Percentiles rank a stretch among this genome's conserved stretches.
phyloP scores from a whole-genome alignment of 2,113 vertebrate genomes.

The Micronycteris hirsuta region DNA sequence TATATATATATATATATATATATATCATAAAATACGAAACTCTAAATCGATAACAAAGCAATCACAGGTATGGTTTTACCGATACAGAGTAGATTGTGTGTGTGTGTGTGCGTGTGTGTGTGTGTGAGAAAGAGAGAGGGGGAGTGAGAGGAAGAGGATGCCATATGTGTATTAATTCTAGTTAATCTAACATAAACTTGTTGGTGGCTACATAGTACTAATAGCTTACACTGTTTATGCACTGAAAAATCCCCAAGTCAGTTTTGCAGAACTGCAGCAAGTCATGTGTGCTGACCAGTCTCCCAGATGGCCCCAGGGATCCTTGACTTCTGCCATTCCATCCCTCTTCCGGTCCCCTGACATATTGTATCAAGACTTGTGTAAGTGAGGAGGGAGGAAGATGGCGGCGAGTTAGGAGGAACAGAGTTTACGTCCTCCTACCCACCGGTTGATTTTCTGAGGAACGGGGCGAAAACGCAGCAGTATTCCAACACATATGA shows the following conservation, averaged over 20 bases:
- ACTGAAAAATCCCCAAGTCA: not conserved
- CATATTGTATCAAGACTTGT: not conserved
- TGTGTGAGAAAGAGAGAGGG: too few relatives aligned
- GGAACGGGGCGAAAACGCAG: too few relatives aligned
- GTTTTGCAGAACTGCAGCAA: not conserved
- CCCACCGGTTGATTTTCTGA: too few relatives aligned
- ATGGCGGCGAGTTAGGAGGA: too few relatives aligned
- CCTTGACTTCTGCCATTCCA: not conserved
- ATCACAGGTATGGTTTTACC: not conserved
- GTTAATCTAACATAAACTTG: not conserved
- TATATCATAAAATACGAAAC: not conserved
- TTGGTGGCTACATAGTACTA: not conserved
- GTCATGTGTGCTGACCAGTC: not conserved
- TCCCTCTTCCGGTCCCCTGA: not conserved
- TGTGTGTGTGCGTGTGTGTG: not conserved
- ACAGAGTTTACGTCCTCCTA: too few relatives aligned
- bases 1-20: not conserved
- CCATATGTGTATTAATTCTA: not conserved
- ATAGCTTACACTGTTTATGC: not conserved
- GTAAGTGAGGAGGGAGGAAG: too few relatives aligned
- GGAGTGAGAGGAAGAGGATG: not conserved
- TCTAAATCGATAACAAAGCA: not conserved
- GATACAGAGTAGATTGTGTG: not conserved
- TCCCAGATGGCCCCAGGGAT: not conserved
- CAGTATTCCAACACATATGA: too few relatives aligned